Evolutionary conservation across 2,888 invertebrate species (phyloP).

Genomic region (Morinoia aosen): DNA sequence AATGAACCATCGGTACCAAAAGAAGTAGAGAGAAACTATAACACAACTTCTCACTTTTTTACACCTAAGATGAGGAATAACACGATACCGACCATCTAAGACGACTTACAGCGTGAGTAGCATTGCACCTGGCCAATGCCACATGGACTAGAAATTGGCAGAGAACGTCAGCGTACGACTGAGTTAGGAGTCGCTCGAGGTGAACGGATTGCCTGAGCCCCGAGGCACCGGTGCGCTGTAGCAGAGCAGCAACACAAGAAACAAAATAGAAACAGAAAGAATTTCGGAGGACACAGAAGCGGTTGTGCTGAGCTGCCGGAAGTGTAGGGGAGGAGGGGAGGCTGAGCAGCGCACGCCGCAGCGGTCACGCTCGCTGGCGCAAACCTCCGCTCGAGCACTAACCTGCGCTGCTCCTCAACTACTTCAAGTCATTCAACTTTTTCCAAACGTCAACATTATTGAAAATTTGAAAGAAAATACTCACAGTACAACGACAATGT

Average conservation of each 20-base stretch:
- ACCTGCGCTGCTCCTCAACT: not conserved
- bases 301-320: too few relatives aligned
- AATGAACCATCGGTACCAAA: not conserved
- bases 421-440: not conserved
- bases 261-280: not conserved
- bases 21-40: not conserved
- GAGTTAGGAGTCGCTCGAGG: not conserved
- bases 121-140: not conserved
- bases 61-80: not conserved
- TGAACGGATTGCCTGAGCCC: not conserved
- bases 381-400: not conserved
- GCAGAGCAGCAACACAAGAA: slow-evolving; percentile 2
- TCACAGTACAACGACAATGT: not conserved
- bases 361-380: slow-evolving; percentile 4
- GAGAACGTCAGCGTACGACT: not conserved
- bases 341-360: not conserved
- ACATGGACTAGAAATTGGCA: not conserved
- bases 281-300: too few relatives aligned
- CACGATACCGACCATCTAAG: not conserved
- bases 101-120: not conserved
- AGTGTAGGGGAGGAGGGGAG: too few relatives aligned
- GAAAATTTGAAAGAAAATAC: too few relatives aligned
- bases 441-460: not conserved
- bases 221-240: not conserved
- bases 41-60: not conserved